phyloP scores from a whole-genome alignment of 1,140 invertebrate genomes.

The Solenopsis invicta region DNA sequence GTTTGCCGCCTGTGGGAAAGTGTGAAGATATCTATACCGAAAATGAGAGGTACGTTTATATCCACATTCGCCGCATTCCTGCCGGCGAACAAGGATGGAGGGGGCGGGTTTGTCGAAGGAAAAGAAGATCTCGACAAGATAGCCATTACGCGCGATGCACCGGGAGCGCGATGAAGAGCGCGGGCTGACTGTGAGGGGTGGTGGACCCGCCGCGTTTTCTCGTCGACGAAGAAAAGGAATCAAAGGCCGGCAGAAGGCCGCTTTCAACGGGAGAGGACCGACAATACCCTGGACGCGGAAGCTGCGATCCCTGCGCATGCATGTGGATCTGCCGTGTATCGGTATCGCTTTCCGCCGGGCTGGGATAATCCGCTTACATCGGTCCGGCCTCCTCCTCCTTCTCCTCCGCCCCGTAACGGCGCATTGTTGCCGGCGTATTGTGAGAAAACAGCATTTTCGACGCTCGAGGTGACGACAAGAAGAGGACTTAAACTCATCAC shows the following conservation, averaged over 20 bases:
- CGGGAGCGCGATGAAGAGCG: constrained; percentile 18
- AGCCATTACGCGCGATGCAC: constrained; percentile 66
- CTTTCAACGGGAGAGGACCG: constrained; percentile 66
- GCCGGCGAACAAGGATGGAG: neutral
- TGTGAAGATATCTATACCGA: neutral
- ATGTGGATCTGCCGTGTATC: constrained; percentile 24
- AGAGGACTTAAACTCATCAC: constrained; percentile 85
- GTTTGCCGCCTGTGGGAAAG: neutral
- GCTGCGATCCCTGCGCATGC: constrained; percentile 29
- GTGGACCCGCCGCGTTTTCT: constrained; percentile 47
- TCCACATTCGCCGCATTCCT: constrained; percentile 20
- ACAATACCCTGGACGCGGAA: constrained; percentile 78
- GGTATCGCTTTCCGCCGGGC: constrained; percentile 80
- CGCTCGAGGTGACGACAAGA: constrained; percentile 87
- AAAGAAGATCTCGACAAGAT: constrained; percentile 72
- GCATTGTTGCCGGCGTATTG: constrained; percentile 84
- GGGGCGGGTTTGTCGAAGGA: neutral
- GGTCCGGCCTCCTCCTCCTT: constrained; percentile 69
- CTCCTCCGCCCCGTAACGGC: constrained; percentile 68
- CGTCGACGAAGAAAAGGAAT: constrained; percentile 51
- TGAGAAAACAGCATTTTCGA: constrained; percentile 87
- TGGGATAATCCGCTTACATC: constrained; percentile 84
- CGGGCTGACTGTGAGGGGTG: constrained; percentile 36
- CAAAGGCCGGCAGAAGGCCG: constrained; percentile 33
- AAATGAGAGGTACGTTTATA: neutral